A percentile compares a stretch with the other conserved stretches of the same genome.
These are phyloP conservation scores for Cydia pomonella DNA, from an alignment of 1,140 invertebrate genomes.

Conservation along the genomic window DNA sequence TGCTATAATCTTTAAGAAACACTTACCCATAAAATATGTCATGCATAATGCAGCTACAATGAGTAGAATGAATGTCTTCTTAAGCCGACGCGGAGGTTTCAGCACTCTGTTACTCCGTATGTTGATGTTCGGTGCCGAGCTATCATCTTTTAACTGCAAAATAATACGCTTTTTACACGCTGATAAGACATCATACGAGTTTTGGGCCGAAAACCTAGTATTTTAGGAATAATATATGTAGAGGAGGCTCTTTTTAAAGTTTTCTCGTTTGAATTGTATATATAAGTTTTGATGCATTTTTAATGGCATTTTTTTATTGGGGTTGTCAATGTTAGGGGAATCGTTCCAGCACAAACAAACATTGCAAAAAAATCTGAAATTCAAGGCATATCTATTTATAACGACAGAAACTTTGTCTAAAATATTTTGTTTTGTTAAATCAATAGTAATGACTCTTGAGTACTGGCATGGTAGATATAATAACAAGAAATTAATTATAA, in stretches of 20 bases:
- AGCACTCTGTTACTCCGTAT: constrained; percentile 53
- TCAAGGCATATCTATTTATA: too few relatives aligned
- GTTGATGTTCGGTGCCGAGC: constrained; percentile 59
- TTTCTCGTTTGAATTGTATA: too few relatives aligned
- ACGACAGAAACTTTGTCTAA: background rate
- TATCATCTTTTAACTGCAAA: constrained; percentile 77
- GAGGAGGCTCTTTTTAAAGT: too few relatives aligned
- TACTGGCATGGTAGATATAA: background rate
- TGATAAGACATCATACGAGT: background rate
- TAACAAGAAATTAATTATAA: background rate
- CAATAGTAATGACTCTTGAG: background rate
- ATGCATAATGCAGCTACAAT: constrained; percentile 61
- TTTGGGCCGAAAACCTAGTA: too few relatives aligned
- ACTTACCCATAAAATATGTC: constrained; percentile 74
- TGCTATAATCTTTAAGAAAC: background rate
- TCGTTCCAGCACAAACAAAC: too few relatives aligned
- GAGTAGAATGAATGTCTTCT: constrained; percentile 68
- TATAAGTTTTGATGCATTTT: too few relatives aligned
- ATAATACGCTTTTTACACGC: background rate
- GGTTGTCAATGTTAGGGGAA: too few relatives aligned
- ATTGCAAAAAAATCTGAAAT: too few relatives aligned
- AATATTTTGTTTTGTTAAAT: constrained; percentile 2
- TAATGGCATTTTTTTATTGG: too few relatives aligned
- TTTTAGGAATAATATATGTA: too few relatives aligned
- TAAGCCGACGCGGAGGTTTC: constrained; percentile 65